Evolutionary conservation across 2,797 vertebrate genomes (phyloP), one percentile per base, ranked within the genome.

Genomic region (Oryzias sinensis): DNA sequence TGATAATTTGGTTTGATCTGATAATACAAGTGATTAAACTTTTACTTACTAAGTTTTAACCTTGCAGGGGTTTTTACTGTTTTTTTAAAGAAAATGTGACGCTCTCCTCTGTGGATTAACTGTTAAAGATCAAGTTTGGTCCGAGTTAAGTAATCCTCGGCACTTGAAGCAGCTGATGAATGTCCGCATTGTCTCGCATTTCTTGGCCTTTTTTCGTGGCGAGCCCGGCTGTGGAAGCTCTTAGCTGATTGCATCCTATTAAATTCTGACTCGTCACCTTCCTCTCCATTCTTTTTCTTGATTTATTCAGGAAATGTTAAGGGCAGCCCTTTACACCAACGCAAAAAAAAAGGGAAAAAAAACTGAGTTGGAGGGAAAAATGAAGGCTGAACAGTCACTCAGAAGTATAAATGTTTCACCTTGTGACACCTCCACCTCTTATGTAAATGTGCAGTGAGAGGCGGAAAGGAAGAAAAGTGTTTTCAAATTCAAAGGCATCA

Each of bases 401-500:
- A 20, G 24, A 7, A 29, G n/a, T 68, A 53, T 57, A 33, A 33
- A 64, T 71, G 24, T 49, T 17, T 51, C 18, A 40, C 49, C 29
- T 57, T 27, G 5, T 27, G 27, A 69, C 54, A 41, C 13, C 20
- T 8, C 15, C 20, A 16, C 14, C 11, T 57, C 37, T 65, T 51
- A 53, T 61, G 53, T 41, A 53, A 70, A 55, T 68, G 60, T 56
- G 48, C 45, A 72, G 51, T 65, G 61, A 53, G 49, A 27, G 27
- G 42, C 44, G 18, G 15, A 41, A 18, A 54, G 18, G 56, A 50
- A 29, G 69, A 49, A 17, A 43, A 33, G 29, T 33, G 29, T 33
- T 41, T 53, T 54, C 14, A 47, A 51, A 29, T 49, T 60, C 20
- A 57, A 16, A 70, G 8, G 29, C 8, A 33, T 33, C 29, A 33